Conservation (phyloP, 2,797 vertebrate genomes). For the Clarias fuscus region DNA sequence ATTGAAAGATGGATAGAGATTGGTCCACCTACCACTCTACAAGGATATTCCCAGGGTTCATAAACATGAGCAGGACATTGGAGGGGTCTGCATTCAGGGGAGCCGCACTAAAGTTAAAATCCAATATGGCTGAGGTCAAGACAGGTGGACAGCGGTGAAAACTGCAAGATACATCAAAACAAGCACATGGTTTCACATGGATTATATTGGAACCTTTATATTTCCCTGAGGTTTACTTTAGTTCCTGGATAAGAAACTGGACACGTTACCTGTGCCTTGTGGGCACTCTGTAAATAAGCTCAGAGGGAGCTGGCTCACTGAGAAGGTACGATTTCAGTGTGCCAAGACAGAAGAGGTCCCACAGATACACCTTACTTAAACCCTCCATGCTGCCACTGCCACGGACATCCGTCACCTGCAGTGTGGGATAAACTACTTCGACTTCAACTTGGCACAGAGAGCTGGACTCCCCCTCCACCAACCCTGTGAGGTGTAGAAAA, state of each 20-base stretch:
- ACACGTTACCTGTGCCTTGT: slow-evolving; percentile 76
- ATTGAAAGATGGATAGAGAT: neutral
- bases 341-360: slow-evolving; percentile 86
- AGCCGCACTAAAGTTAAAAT: slow-evolving; percentile 87
- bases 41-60: slow-evolving; percentile 80
- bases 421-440: slow-evolving; percentile 77
- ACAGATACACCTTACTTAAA: slow-evolving; percentile 79
- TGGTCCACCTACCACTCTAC: slow-evolving; percentile 81
- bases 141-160: slow-evolving; percentile 67
- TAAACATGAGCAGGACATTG: slow-evolving; percentile 77
- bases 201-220: neutral
- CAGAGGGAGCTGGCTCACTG: slow-evolving; percentile 68
- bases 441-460: slow-evolving; percentile 76
- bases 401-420: slow-evolving; percentile 76
- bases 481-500: slow-evolving; percentile 58
- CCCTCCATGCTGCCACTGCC: slow-evolving; percentile 70
- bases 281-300: slow-evolving; percentile 78
- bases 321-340: slow-evolving; percentile 80
- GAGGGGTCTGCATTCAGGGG: slow-evolving; percentile 77
- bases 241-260: neutral
- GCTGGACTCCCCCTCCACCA: slow-evolving; percentile 49
- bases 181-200: neutral
- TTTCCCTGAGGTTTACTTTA: neutral
- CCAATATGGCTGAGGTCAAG: slow-evolving; percentile 76
- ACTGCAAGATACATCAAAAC: slow-evolving; percentile 61